These are phyloP conservation scores for Apotomis capreana DNA, from an alignment of 2,888 invertebrate species.

Conservation along the genomic window DNA sequence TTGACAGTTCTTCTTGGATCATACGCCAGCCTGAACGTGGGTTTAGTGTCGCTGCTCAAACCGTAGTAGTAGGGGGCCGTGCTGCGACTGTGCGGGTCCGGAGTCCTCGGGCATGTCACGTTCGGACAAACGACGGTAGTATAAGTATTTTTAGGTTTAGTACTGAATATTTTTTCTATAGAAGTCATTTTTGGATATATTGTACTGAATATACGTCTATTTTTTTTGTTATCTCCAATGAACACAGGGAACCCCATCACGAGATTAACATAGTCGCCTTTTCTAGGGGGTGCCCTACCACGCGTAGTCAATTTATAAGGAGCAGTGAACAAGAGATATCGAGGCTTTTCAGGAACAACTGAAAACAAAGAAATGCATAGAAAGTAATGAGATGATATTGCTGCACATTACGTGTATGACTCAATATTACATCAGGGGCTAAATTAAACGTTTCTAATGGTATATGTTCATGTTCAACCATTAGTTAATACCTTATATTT, in stretches of 20 bases:
- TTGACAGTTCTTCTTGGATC: too few relatives aligned
- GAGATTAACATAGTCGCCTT: conserved; percentile 48
- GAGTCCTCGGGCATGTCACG: too few relatives aligned
- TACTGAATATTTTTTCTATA: background rate
- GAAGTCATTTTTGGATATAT: conserved; percentile 47
- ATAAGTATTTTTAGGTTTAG: background rate
- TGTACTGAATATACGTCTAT: conserved; percentile 47
- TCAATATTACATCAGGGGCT: too few relatives aligned
- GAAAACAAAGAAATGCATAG: conserved; percentile 52
- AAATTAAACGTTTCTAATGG: too few relatives aligned
- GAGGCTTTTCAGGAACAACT: conserved; percentile 56
- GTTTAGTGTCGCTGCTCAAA: too few relatives aligned
- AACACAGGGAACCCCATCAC: conserved; percentile 64
- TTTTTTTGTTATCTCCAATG: conserved; percentile 56
- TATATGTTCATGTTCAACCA: too few relatives aligned
- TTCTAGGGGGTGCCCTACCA: conserved; percentile 55
- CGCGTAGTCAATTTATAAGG: conserved; percentile 62
- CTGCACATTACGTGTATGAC: too few relatives aligned
- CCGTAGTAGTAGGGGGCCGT: too few relatives aligned
- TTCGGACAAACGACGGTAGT: background rate
- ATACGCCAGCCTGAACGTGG: too few relatives aligned
- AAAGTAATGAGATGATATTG: too few relatives aligned
- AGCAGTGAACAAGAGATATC: conserved; percentile 66
- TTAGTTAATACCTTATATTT: too few relatives aligned
- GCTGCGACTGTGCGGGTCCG: too few relatives aligned